Evolutionary conservation across 2,888 invertebrate genomes (phyloP), one percentile per base, ranked within the genome.

Genomic region (Caenorhabditis imperialis): DNA sequence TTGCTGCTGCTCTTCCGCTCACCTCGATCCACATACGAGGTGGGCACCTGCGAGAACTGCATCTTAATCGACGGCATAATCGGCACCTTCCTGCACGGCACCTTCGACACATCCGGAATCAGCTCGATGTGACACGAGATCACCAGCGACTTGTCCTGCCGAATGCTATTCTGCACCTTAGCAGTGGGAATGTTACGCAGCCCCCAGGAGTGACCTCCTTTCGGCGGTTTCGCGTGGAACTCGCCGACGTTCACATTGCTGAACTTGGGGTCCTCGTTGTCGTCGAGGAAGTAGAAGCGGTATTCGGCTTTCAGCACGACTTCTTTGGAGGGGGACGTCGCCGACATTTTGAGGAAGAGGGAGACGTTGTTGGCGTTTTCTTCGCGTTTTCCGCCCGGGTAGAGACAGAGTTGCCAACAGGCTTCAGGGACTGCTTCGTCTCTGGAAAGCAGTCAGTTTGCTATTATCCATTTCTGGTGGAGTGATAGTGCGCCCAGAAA

Each of bases 121-220:
- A 87, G 63, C 62, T 88, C 86, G 18, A 88, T 86, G 44, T 86
- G 79, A 71, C 88, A 88, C 14, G 85, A 81, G 10, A 88, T 85
- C 16, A 85, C 82, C n/a, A 88, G 75, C 3, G 88, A 87, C 18
- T 81, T 79, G 65, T 88, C 88, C 14, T 65, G 33, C 5, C 87
- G 79, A 18, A 88, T 81, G 47, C 86, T 79, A 60, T 83, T 83
- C 33, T 76, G 75, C n/a, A 76, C 79, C 70, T 88, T 88, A 7
- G 65, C 65, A 33, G 80, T 83, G 1, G 88, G 88, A 47, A 88
- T 88, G 58, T 88, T 88, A 6, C 88, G 75, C 18, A 88, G 77
- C 1, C 88, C 88, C 88, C 88, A 88, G 6, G 86, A 86, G 69
- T 88, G 88, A 7, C 87, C 88, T 16, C 88, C 85, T 75, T 88